Evolutionary conservation across 2,113 vertebrate species (phyloP).

Genomic region (Mus spicilegus): DNA sequence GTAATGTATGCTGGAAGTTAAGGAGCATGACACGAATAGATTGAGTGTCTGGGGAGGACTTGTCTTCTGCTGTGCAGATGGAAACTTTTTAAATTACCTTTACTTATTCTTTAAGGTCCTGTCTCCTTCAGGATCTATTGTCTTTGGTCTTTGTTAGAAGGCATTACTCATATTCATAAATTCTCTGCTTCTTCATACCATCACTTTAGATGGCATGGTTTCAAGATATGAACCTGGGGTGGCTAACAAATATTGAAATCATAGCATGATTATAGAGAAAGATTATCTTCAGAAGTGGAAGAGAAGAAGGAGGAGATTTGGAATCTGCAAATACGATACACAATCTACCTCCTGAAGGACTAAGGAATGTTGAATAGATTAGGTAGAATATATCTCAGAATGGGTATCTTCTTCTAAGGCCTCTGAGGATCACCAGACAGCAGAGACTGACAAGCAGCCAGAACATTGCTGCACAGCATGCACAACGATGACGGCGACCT

Average conservation of each 20-base stretch:
- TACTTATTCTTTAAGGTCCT: background rate
- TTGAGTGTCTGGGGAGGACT: background rate
- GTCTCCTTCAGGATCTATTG: background rate
- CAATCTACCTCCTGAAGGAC: background rate
- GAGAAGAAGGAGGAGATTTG: background rate
- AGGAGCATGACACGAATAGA: background rate
- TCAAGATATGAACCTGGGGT: background rate
- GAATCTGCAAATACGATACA: background rate
- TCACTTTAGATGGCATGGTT: background rate
- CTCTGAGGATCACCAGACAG: too few relatives aligned
- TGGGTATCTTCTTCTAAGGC: background rate
- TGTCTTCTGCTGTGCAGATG: background rate
- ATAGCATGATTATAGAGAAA: background rate
- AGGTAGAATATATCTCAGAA: background rate
- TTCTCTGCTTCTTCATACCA: background rate
- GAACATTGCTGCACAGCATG: too few relatives aligned
- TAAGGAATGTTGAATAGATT: background rate
- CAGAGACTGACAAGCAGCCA: background rate
- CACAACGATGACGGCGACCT: too few relatives aligned
- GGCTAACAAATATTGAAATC: background rate
- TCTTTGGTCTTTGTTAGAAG: background rate
- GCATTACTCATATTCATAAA: background rate
- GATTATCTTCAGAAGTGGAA: background rate
- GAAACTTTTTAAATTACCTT: background rate
- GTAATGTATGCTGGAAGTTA: background rate